A percentile compares a stretch with the other conserved stretches of the same genome.
phyloP scores from a whole-genome alignment of 2,113 vertebrate species.

The Passer domesticus region DNA sequence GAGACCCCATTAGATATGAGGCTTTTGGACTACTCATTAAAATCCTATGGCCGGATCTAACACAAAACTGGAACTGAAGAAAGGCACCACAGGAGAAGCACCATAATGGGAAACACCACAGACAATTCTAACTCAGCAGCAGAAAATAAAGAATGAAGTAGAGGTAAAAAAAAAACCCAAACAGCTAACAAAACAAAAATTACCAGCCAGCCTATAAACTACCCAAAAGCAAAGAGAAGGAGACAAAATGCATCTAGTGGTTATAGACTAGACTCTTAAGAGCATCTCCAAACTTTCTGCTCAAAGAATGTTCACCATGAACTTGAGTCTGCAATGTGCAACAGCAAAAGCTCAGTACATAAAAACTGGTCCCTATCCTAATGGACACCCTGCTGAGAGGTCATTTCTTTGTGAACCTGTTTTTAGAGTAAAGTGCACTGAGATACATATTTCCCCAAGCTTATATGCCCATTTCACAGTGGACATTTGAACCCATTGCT shows the following conservation, averaged over 20 bases:
- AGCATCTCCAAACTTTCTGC: neutral
- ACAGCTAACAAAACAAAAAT: neutral
- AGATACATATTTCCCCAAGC: neutral
- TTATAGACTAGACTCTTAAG: neutral
- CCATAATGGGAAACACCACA: rapidly evolving
- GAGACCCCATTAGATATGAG: neutral
- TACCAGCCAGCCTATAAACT: neutral
- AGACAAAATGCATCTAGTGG: neutral
- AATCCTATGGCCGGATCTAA: neutral
- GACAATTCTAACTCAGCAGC: neutral
- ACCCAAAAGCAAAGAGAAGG: neutral
- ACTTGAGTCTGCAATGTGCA: neutral
- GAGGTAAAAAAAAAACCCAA: neutral
- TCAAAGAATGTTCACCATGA: neutral
- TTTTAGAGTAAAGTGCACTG: neutral
- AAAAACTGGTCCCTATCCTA: neutral
- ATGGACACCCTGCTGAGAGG: neutral
- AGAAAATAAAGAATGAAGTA: neutral
- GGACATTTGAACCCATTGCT: neutral
- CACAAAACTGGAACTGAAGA: neutral
- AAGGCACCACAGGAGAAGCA: neutral
- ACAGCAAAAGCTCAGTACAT: neutral
- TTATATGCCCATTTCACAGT: neutral
- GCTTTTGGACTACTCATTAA: neutral
- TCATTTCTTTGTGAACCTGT: neutral